Percentiles rank a stretch among this genome's conserved stretches.
These are phyloP conservation scores for Leuciscus idus DNA, from an alignment of 2,113 vertebrate species.

Conservation along the genomic window DNA sequence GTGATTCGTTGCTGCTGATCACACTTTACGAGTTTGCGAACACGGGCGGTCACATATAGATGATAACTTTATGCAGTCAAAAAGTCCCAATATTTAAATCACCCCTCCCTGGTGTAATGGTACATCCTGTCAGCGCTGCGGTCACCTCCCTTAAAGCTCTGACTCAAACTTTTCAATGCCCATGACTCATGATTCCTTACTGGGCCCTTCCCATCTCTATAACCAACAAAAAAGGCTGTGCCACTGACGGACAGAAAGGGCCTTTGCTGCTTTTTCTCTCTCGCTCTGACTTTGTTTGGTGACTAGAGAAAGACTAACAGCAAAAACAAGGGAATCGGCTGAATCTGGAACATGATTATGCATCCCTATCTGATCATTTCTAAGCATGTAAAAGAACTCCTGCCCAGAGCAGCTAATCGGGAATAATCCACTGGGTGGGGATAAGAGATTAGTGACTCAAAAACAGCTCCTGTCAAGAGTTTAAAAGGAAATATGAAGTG, in stretches of 20 bases:
- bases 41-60: not conserved
- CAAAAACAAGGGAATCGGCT: not conserved
- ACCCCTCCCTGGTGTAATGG: slow-evolving; percentile 7
- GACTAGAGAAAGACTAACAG: not conserved
- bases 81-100: not conserved
- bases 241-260: slow-evolving; percentile 4
- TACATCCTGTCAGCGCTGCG: slow-evolving; percentile 59
- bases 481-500: slow-evolving; percentile 28
- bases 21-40: not conserved
- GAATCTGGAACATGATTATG: not conserved
- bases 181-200: slow-evolving; percentile 66
- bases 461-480: slow-evolving; percentile 1
- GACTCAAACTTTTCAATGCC: slow-evolving; percentile 66
- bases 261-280: slow-evolving; percentile 25
- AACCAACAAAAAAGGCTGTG: slow-evolving; percentile 3
- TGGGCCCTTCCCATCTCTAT: not conserved
- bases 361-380: not conserved
- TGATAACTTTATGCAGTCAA: not conserved
- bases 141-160: slow-evolving; percentile 60
- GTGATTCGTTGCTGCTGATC: not conserved
- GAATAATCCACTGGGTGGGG: slow-evolving; percentile 20
- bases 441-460: slow-evolving; percentile 34
- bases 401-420: slow-evolving; percentile 6
- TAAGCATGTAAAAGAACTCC: not conserved
- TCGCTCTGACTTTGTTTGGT: slow-evolving; percentile 8